phyloP scores from a whole-genome alignment of 2,113 vertebrate genomes.

The Myotis yumanensis region DNA sequence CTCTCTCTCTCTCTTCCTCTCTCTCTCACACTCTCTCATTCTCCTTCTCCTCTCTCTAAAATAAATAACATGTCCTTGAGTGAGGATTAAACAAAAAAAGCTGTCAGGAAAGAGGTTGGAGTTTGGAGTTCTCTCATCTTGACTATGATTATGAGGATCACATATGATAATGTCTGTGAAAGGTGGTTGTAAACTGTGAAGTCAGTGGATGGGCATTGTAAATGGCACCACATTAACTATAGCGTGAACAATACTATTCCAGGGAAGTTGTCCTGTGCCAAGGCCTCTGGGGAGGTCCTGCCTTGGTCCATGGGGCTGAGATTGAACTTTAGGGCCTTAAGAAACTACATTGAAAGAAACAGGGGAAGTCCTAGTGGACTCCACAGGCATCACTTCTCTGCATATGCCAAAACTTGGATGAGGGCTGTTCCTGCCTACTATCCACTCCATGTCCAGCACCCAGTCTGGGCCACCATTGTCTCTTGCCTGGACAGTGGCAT shows the following conservation, averaged over 20 bases:
- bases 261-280: not conserved
- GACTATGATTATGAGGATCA: not conserved
- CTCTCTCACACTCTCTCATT: too few relatives aligned
- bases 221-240: not conserved
- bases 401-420: not conserved
- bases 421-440: not conserved
- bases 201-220: not conserved
- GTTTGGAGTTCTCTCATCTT: not conserved
- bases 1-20: too few relatives aligned
- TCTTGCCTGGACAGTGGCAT: not conserved
- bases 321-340: not conserved
- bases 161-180: not conserved
- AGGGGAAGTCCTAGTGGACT: not conserved
- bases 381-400: not conserved
- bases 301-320: not conserved
- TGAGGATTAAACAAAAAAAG: not conserved
- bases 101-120: not conserved
- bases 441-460: not conserved
- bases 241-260: not conserved
- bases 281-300: not conserved
- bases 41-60: not conserved
- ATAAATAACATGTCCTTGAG: not conserved
- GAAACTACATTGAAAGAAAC: fast-evolving
- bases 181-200: not conserved
- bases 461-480: not conserved